Conservation (phyloP, 2,113 vertebrate genomes). For the Vicugna pacos region DNA sequence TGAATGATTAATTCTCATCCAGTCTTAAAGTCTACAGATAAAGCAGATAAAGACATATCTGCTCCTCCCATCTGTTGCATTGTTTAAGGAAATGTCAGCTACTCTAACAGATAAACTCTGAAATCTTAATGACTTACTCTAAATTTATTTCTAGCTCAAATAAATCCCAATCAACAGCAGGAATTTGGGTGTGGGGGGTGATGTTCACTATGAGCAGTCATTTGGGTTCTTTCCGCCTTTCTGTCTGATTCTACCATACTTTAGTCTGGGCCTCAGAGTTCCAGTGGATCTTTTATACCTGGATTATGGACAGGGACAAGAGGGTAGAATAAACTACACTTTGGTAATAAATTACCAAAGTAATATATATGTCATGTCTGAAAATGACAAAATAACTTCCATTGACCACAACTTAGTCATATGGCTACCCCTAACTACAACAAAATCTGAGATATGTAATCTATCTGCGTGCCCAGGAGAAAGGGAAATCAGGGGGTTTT, state of each 20-base stretch:
- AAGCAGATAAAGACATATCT: constrained; percentile 2
- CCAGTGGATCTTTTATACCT: neutral
- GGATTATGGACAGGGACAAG: neutral
- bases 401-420: neutral
- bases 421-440: neutral
- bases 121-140: neutral
- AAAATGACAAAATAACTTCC: constrained; percentile 40
- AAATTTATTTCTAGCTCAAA: constrained; percentile 43
- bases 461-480: neutral
- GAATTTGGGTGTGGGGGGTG: neutral
- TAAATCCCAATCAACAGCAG: neutral
- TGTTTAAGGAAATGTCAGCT: constrained; percentile 39
- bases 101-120: neutral
- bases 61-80: neutral
- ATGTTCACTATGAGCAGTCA: neutral
- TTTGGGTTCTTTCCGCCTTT: neutral
- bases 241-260: neutral
- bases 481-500: neutral
- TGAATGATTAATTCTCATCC: neutral
- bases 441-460: neutral
- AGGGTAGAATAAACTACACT: neutral
- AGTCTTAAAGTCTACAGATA: constrained; percentile 32
- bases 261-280: neutral
- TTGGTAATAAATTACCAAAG: neutral
- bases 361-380: neutral